phyloP scores from a whole-genome alignment of 2,888 invertebrate species.

The Luperina testacea region DNA sequence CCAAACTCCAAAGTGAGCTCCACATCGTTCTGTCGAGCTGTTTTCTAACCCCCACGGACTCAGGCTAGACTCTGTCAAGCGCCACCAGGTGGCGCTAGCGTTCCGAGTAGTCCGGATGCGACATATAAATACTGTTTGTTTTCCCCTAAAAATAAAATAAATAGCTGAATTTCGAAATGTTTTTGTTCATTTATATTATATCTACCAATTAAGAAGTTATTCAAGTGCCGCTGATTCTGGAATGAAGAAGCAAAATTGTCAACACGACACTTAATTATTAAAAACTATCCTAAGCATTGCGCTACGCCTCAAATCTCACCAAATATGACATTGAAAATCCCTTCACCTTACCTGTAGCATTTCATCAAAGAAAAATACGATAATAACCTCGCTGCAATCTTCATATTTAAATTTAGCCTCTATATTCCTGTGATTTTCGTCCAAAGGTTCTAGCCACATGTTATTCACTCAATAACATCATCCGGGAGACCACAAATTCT shows the following conservation, averaged over 20 bases:
- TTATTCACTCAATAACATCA: constrained; percentile 47
- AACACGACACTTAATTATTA: neutral
- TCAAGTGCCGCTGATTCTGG: neutral
- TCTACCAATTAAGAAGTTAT: neutral
- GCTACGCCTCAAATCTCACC: neutral
- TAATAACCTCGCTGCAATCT: neutral
- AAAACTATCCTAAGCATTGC: neutral
- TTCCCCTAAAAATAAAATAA: too few species aligned
- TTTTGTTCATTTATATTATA: neutral
- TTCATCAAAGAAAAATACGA: constrained; percentile 4
- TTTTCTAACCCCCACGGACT: too few species aligned
- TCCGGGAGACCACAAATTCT: constrained; percentile 56
- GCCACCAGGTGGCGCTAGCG: too few species aligned
- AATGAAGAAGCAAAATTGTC: neutral
- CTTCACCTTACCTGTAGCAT: neutral
- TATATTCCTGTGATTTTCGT: constrained; percentile 21
- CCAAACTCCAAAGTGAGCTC: too few species aligned
- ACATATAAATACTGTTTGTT: too few species aligned
- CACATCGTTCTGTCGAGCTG: too few species aligned
- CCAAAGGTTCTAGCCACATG: constrained; percentile 29
- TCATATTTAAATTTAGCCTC: constrained; percentile 15
- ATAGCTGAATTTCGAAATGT: neutral
- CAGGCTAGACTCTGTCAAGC: too few species aligned
- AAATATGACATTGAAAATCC: neutral
- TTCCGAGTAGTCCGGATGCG: too few species aligned